Evolutionary conservation across 2,888 invertebrate species (phyloP), one percentile per base, ranked within the genome.

Genomic region (Silvanus unidentatus): DNA sequence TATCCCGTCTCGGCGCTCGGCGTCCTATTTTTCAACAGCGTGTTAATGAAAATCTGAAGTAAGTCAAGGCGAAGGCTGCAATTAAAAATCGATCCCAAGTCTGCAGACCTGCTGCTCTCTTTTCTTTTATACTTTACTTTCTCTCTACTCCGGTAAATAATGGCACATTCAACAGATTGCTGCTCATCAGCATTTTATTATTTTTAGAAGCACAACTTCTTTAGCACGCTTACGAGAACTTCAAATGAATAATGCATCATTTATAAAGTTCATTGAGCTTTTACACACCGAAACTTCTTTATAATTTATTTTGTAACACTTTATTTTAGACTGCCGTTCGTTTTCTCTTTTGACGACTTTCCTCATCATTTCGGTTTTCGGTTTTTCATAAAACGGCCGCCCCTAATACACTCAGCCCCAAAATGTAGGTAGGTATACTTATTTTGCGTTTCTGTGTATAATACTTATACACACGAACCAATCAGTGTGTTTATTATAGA

Each of bases 51-150:
- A 70, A 69, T 69, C 68, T 64, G 62, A 69, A 72, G 68, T 71
- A 66, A 71, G 72, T 71, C 72, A 72, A 72, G 72, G 72, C 72
- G 69, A 72, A 72, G 72, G 71, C 66, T 72, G 72, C 72, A 72
- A 72, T 72, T 72, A 72, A 72, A 72, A 72, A 72, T 72, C 72
- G 72, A 72, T 72, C 70, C 64, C 50, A 51, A 53, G 55, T 53
- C 53, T 59, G 54, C 50, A 45, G 48, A 44, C 45, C 48, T 47
- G 44, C 44, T 39, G 45, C 44, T 49, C 52, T 52, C 51, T 57
- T 54, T 55, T 55, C 49, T 48, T 51, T 50, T 39, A 46, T 47
- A 53, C 53, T 52, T 51, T 52, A 54, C 49, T 49, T 47, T 47
- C 45, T 36, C 44, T 38, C 39, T 39, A 10, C 43, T 28, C 43